These are phyloP conservation scores for Pteropus alecto DNA, from an alignment of 2,113 vertebrate genomes.

Conservation along the genomic window DNA sequence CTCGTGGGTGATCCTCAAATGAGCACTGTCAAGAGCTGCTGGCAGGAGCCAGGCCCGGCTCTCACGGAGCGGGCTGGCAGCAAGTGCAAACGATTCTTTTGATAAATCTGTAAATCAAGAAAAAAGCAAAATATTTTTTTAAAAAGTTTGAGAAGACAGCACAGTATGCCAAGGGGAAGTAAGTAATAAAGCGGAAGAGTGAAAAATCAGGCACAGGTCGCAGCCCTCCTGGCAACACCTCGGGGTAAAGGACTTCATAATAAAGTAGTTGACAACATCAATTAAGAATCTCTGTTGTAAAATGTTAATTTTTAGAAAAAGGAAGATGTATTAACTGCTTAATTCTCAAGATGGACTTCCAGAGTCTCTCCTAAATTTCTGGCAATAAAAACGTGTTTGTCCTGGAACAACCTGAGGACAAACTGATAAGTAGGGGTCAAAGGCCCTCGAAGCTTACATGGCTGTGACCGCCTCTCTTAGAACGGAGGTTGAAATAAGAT, in stretches of 20 bases:
- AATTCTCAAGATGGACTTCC: not conserved
- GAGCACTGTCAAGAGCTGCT: not conserved
- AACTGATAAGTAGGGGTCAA: not conserved
- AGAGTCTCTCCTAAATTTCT: not conserved
- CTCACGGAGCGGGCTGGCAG: not conserved
- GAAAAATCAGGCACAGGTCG: not conserved
- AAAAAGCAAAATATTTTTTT: not conserved
- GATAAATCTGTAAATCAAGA: not conserved
- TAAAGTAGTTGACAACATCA: not conserved
- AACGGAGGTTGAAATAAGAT: not conserved
- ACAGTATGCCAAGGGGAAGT: not conserved
- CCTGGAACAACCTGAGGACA: not conserved
- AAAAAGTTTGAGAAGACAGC: not conserved
- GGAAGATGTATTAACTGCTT: not conserved
- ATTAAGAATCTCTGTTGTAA: not conserved
- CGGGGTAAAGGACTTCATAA: not conserved
- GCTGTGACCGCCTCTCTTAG: not conserved
- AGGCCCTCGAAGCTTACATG: not conserved
- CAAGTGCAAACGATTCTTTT: not conserved
- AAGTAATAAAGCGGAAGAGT: not conserved
- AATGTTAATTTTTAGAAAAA: not conserved
- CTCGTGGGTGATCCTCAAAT: not conserved
- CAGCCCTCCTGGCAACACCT: not conserved
- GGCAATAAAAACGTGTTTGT: not conserved
- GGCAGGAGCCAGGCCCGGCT: not conserved